Evolutionary conservation across 1,140 invertebrate genomes (phyloP), one percentile per base, ranked within the genome.

Genomic region (Bombus consobrinus): DNA sequence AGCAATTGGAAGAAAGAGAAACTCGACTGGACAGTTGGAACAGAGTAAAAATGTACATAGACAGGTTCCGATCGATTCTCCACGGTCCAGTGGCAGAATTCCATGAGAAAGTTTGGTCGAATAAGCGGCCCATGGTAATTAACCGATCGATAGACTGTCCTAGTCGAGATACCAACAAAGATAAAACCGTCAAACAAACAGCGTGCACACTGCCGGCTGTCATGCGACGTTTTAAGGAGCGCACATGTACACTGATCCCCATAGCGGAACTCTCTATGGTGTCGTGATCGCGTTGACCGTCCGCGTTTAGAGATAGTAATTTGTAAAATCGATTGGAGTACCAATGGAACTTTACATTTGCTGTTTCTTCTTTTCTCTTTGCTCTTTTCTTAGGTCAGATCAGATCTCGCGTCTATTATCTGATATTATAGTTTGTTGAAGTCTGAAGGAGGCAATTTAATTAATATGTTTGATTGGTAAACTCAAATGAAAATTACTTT

Each of bases 181-280:
- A 88, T 81, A 80, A 87, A 84, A 41, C 47, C 69, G 72, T 88
- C 87, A 81, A 87, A 87, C 85, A 89, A 89, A 87, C 79, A 87
- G 81, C 85, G 91, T 90, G 88, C 92, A 92, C 89, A 90, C 90
- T 91, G 88, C 88, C 87, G 87, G 87, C 71, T 87, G 84, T 89
- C 91, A 92, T 93, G 91, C 91, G 87, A 91, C 87, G 72, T 73
- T 81, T 83, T 53, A 73, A 66, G 64, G 71, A 86, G 82, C 87
- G 83, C 81, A 73, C 83, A 87, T 89, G 88, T 87, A 85, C 88
- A 79, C 82, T 43, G 68, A 81, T 81, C 69, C 85, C 71, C 53
- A 66, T 62, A 22, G n/a, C 22, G 25, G 28, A 62, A 12, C 10
- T 37, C 13, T 41, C 15, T 25, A 73, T 32, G 15, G 43, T 18